These are phyloP conservation scores for Sebastiscus albofasciatus DNA, from an alignment of 2,797 vertebrate species.

Conservation along the genomic window DNA sequence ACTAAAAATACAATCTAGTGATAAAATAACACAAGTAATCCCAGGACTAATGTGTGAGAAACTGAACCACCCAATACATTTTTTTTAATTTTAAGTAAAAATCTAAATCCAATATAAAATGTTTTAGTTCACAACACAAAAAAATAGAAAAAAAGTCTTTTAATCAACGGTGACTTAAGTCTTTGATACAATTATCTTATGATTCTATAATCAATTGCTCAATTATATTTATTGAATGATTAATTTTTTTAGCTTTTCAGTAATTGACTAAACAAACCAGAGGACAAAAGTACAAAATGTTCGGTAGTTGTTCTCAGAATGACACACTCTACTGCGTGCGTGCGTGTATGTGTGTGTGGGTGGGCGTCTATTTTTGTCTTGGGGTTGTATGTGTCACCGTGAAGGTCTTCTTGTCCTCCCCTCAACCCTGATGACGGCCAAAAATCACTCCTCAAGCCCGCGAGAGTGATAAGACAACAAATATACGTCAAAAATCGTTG, in stretches of 20 bases:
- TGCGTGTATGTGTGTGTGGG: neutral
- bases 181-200: neutral
- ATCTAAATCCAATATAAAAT: neutral
- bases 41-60: neutral
- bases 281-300: slow-evolving; percentile 33
- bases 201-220: neutral
- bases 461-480: slow-evolving; percentile 34
- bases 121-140: neutral
- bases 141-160: neutral
- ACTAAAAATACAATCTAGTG: neutral
- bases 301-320: slow-evolving; percentile 26
- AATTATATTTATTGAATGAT: neutral
- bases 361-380: slow-evolving; percentile 59
- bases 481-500: neutral
- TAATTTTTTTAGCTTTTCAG: neutral
- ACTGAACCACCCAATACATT: neutral
- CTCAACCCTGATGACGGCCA: slow-evolving; percentile 45
- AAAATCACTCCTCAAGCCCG: slow-evolving; percentile 32
- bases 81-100: neutral
- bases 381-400: slow-evolving; percentile 49
- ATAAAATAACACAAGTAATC: neutral
- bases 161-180: neutral
- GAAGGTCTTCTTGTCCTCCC: slow-evolving; percentile 66
- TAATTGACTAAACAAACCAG: neutral
- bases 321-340: slow-evolving; percentile 7